A percentile compares a stretch with the other conserved stretches of the same genome.
phyloP scores from a whole-genome alignment of 2,797 vertebrate genomes.

The Schizopygopsis malacanthus region DNA sequence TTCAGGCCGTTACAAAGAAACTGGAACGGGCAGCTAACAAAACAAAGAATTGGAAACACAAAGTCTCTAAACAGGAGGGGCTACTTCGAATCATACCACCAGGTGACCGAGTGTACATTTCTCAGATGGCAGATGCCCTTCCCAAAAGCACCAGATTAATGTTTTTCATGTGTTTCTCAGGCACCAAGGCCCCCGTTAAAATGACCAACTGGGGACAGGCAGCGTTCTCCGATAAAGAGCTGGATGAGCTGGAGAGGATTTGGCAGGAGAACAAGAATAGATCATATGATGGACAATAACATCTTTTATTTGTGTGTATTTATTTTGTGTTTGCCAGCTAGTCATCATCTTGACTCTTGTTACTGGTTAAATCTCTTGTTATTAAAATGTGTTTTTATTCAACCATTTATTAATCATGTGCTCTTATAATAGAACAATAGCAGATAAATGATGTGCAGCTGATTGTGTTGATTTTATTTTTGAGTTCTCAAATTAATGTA shows the following conservation, averaged over 20 bases:
- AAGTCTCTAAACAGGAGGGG: constrained; percentile 93
- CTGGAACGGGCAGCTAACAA: constrained; percentile 89
- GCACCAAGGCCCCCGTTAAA: constrained; percentile 81
- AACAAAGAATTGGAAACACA: constrained; percentile 95
- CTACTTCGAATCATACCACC: constrained; percentile 91
- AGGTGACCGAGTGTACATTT: constrained; percentile 75
- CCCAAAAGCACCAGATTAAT: neutral
- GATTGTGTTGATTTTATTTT: neutral
- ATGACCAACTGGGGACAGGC: constrained; percentile 95
- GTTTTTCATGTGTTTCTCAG: constrained; percentile 72
- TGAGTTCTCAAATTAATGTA: neutral
- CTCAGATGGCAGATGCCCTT: neutral
- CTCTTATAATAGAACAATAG: neutral
- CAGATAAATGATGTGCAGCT: neutral
- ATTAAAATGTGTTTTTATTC: neutral
- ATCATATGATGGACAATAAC: constrained; percentile 71
- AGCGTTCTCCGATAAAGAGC: constrained; percentile 88
- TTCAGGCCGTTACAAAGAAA: constrained; percentile 89
- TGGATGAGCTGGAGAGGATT: constrained; percentile 84
- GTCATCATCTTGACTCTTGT: neutral
- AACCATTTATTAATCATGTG: neutral
- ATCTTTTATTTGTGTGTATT: neutral
- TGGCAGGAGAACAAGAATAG: constrained; percentile 89
- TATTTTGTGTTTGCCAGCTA: neutral
- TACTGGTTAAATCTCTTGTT: neutral